phyloP scores from a whole-genome alignment of 2,888 invertebrate genomes.

The Cryptocephalus moraei region DNA sequence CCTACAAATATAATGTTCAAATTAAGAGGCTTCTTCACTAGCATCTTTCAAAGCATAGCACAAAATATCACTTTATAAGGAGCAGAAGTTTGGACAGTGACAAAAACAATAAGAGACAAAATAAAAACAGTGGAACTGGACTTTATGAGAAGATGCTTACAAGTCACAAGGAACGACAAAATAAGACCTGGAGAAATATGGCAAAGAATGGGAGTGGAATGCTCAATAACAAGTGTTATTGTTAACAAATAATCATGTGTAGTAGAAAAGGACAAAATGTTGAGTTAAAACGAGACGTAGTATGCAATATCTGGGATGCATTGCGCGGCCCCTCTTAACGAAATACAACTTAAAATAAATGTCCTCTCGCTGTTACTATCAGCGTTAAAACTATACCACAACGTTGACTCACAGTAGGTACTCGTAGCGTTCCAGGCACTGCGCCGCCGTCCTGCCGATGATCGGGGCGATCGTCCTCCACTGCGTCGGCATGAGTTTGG shows the following conservation, averaged over 20 bases:
- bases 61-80: no score
- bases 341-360: no score
- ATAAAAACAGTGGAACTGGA: no score
- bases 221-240: no score
- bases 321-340: no score
- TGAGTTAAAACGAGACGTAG: background rate
- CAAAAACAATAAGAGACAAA: background rate
- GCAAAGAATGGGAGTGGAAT: no score
- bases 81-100: background rate
- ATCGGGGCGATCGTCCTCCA: constrained; percentile 99
- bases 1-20: constrained; percentile 37
- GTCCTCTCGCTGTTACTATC: no score
- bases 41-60: background rate
- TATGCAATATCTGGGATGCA: no score
- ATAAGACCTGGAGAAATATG: no score
- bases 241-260: background rate
- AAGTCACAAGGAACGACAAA: no score
- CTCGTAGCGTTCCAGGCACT: constrained; percentile 96
- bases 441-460: constrained; percentile 96
- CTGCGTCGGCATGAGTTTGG: constrained; percentile 98
- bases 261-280: background rate
- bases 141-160: no score
- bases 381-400: background rate
- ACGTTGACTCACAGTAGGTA: constrained; percentile 68
- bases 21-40: no score